phyloP scores from a whole-genome alignment of 2,113 vertebrate genomes.

The Collichthys lucidus region DNA sequence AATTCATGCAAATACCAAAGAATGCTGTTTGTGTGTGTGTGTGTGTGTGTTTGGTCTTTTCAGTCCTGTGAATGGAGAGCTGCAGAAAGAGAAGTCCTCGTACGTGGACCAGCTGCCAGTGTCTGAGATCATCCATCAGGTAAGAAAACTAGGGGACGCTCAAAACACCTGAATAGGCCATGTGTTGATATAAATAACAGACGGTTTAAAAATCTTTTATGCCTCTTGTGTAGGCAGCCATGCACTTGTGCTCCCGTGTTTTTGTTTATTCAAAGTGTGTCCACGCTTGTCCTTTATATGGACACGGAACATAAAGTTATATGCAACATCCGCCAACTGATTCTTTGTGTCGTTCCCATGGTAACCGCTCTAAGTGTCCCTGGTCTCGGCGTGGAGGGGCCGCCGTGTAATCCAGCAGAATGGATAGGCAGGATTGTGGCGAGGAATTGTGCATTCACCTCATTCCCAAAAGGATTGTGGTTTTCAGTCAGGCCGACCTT shows the following conservation, averaged over 20 bases:
- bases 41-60: slow-evolving; percentile 43
- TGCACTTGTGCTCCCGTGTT: slow-evolving; percentile 1
- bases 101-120: slow-evolving; percentile 96
- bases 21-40: slow-evolving; percentile 22
- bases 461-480: slow-evolving; percentile 59
- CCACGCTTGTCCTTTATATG: slow-evolving; percentile 47
- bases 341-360: slow-evolving; percentile 76
- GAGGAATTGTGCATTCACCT: slow-evolving; percentile 66
- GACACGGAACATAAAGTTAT: slow-evolving; percentile 53
- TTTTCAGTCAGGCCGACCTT: slow-evolving; percentile 67
- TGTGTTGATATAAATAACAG: not conserved
- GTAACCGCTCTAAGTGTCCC: slow-evolving; percentile 57
- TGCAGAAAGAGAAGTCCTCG: slow-evolving; percentile 78
- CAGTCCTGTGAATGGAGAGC: slow-evolving; percentile 77
- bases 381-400: slow-evolving; percentile 43
- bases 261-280: slow-evolving; percentile 18
- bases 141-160: slow-evolving; percentile 65
- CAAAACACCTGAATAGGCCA: not conserved
- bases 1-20: slow-evolving; percentile 40
- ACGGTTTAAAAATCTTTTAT: not conserved
- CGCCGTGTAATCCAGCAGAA: slow-evolving; percentile 67
- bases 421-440: slow-evolving; percentile 54
- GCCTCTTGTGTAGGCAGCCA: not conserved
- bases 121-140: slow-evolving; percentile 98
- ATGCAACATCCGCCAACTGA: slow-evolving; percentile 57